A percentile compares a stretch with the other conserved stretches of the same genome.
Evolutionary conservation across 2,888 invertebrate genomes (phyloP).

Genomic region (Margaritifera margaritifera): DNA sequence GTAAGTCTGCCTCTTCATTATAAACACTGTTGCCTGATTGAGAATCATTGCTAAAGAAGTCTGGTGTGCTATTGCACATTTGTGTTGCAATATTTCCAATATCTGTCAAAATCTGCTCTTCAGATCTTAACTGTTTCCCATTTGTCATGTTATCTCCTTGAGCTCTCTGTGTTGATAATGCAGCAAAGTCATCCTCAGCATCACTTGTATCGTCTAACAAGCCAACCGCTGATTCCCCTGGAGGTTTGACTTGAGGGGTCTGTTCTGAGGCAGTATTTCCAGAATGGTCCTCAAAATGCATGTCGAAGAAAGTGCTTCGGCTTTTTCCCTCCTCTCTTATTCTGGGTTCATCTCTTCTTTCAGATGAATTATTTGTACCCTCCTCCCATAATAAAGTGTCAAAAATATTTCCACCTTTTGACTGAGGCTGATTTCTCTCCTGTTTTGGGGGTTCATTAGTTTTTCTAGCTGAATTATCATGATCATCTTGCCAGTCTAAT

Average conservation of each 20-base stretch:
- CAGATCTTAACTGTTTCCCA: conserved; percentile 1
- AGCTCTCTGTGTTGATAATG: conserved; percentile 41
- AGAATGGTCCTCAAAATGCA: conserved; percentile 11
- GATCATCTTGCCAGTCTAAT: conserved; percentile 55
- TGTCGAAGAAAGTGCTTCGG: conserved; percentile 8
- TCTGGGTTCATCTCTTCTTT: conserved; percentile 9
- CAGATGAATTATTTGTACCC: neutral
- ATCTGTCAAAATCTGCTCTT: no score
- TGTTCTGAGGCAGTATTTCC: neutral
- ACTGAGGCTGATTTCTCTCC: neutral
- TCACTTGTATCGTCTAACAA: conserved; percentile 51
- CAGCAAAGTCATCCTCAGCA: conserved; percentile 61
- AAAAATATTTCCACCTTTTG: conserved; percentile 28
- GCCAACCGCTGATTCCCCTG: conserved; percentile 37
- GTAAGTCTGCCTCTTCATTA: conserved; percentile 46
- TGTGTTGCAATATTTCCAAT: neutral
- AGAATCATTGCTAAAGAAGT: neutral
- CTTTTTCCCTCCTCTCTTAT: conserved; percentile 3
- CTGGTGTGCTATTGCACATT: conserved; percentile 8
- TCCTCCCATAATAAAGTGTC: conserved; percentile 41
- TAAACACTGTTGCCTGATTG: conserved; percentile 3
- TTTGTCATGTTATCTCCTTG: conserved; percentile 1
- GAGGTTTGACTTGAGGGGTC: conserved; percentile 13
- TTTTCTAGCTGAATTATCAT: neutral
- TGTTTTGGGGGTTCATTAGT: conserved; percentile 12